phyloP scores from a whole-genome alignment of 2,888 invertebrate genomes.

The Eretmocerus hayati region DNA sequence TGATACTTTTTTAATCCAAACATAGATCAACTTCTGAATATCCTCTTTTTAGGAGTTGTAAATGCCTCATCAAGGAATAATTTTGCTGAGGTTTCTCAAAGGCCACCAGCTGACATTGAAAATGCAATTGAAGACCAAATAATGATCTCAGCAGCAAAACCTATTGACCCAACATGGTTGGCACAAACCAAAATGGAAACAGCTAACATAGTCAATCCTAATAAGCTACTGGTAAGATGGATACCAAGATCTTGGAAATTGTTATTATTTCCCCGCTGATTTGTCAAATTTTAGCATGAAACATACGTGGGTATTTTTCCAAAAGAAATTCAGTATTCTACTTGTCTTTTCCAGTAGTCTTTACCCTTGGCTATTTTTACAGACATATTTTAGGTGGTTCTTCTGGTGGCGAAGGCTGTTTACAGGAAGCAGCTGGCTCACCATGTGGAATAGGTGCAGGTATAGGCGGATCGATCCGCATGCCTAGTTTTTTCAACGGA shows the following conservation, averaged over 20 bases:
- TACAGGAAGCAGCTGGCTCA: slow-evolving; percentile 72
- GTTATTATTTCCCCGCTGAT: too few relatives aligned
- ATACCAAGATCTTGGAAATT: too few relatives aligned
- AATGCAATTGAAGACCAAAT: slow-evolving; percentile 42
- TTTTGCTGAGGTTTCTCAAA: slow-evolving; percentile 35
- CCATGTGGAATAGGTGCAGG: slow-evolving; percentile 88
- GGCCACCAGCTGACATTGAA: slow-evolving; percentile 39
- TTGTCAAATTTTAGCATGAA: too few relatives aligned
- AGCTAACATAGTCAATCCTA: slow-evolving; percentile 41
- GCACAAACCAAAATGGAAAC: slow-evolving; percentile 46
- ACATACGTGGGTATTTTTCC: too few relatives aligned
- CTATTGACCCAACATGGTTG: slow-evolving; percentile 44
- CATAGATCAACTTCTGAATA: too few relatives aligned
- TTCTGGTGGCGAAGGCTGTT: slow-evolving; percentile 81
- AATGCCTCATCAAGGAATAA: slow-evolving; percentile 33
- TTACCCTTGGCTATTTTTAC: too few relatives aligned
- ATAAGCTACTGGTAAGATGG: slow-evolving; percentile 34
- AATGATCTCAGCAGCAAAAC: slow-evolving; percentile 39
- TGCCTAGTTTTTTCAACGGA: slow-evolving; percentile 91
- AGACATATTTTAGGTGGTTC: slow-evolving; percentile 85
- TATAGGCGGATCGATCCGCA: slow-evolving; percentile 92
- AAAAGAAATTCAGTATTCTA: too few relatives aligned
- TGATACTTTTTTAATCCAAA: slow-evolving; percentile 1
- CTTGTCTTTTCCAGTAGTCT: too few relatives aligned
- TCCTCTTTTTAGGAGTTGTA: slow-evolving; percentile 29